Conservation (phyloP, 1,140 invertebrate genomes). For the Lepidostoma basale region DNA sequence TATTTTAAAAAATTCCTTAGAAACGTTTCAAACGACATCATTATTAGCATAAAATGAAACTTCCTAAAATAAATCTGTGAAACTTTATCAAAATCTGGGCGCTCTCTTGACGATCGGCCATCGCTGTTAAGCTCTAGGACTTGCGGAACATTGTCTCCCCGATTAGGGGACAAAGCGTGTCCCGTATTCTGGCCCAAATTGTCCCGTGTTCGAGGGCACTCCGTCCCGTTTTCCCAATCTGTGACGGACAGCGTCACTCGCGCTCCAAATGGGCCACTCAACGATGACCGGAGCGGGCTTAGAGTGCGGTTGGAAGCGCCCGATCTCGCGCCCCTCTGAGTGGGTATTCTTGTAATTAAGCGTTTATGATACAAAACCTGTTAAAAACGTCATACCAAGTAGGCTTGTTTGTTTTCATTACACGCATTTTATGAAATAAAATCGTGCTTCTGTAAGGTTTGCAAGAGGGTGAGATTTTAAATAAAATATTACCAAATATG, state of each 20-base stretch:
- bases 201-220: no score
- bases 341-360: constrained; percentile 9
- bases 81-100: no score
- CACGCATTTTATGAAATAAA: no score
- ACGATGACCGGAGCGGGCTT: neutral
- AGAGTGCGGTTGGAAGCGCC: neutral
- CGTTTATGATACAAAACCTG: neutral
- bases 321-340: neutral
- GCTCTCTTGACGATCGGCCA: no score
- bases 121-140: neutral
- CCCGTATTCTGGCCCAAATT: neutral
- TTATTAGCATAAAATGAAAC: no score
- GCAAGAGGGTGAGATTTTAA: no score
- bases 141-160: neutral
- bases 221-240: constrained; percentile 1
- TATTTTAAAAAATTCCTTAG: no score
- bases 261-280: neutral
- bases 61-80: no score
- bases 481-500: no score
- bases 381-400: neutral
- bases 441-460: no score
- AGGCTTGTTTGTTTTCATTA: no score
- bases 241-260: constrained; percentile 4
- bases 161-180: neutral
- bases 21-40: no score